Conservation (phyloP, 2,113 vertebrate species). For the western clawed frog (Xenopus tropicalis) region UCB_Xtro_10.0 CM004445.2:114681501-114682000, state of each 20-base stretch:
- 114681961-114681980: not conserved
- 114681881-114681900: not conserved
- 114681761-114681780: not conserved
- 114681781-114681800: not conserved
- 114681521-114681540: too few species aligned
- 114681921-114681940: not conserved
- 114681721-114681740: not conserved
- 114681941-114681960: not conserved
- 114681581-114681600: too few species aligned
- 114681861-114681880: slow-evolving; percentile 45
- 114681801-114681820: not conserved
- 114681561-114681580: too few species aligned
- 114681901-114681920: not conserved
- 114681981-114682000: not conserved
- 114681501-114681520: too few species aligned
- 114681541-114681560: too few species aligned
- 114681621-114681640: too few species aligned
- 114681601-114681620: too few species aligned
- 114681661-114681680: too few species aligned
- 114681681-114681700: not conserved
- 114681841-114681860: not conserved
- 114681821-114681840: slow-evolving; percentile 55
- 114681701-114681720: not conserved
- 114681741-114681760: not conserved
- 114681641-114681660: too few species aligned